Percentiles rank a stretch among this genome's conserved stretches.
Conservation (phyloP, 2,113 vertebrate genomes). For the Peromyscus leucopus region DNA sequence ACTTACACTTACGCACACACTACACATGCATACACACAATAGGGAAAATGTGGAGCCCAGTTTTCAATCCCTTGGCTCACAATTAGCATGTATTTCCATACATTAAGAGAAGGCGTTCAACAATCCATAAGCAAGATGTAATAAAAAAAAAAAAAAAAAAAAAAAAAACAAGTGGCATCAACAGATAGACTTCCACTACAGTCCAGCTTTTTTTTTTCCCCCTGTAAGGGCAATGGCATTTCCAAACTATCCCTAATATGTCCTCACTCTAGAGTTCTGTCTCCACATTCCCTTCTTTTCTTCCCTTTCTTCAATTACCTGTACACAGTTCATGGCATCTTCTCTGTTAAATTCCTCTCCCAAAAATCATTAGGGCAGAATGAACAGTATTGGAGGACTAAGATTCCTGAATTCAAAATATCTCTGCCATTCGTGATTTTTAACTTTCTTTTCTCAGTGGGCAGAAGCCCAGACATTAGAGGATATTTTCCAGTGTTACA, state of each 20-base stretch:
- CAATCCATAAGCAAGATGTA: background rate
- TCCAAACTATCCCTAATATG: background rate
- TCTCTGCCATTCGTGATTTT: slow-evolving; percentile 77
- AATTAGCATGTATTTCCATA: background rate
- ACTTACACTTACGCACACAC: background rate
- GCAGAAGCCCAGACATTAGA: slow-evolving; percentile 79
- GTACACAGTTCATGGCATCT: background rate
- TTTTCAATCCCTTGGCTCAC: slow-evolving; percentile 51
- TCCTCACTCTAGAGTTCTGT: background rate
- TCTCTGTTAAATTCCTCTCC: background rate
- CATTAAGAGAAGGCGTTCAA: background rate
- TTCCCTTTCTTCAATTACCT: background rate
- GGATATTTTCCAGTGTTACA: slow-evolving; percentile 82
- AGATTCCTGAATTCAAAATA: slow-evolving; percentile 75
- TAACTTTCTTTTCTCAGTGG: slow-evolving; percentile 79
- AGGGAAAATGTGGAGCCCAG: background rate
- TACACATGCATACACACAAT: background rate
- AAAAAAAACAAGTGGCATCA: background rate
- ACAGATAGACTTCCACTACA: background rate
- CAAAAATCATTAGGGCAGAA: slow-evolving; percentile 50
- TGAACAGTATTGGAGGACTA: background rate
- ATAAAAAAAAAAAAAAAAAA: background rate
- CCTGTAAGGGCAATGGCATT: background rate
- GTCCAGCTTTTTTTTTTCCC: too few relatives aligned
- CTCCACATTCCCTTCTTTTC: background rate